phyloP scores from a whole-genome alignment of 2,888 invertebrate genomes.

The Apotomis capreana region DNA sequence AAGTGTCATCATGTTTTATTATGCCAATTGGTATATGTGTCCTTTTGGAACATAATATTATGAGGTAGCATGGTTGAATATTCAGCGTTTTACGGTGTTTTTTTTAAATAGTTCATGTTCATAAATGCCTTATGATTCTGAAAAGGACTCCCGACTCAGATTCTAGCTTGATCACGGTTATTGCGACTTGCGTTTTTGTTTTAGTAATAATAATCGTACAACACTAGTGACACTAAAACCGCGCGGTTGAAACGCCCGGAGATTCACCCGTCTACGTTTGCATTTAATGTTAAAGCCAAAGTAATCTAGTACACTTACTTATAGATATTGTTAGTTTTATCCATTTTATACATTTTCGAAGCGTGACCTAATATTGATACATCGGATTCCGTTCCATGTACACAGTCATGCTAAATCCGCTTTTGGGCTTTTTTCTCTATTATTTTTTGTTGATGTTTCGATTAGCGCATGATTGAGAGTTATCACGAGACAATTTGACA shows the following conservation, averaged over 20 bases:
- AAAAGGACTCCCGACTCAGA: too few species aligned
- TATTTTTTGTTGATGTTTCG: conserved; percentile 74
- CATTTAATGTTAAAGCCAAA: background rate
- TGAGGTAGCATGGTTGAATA: background rate
- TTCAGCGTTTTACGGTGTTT: too few species aligned
- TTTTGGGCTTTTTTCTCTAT: conserved; percentile 67
- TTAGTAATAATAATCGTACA: too few species aligned
- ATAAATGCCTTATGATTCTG: too few species aligned
- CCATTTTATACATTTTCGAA: conserved; percentile 14
- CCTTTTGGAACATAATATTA: background rate
- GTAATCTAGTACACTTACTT: conserved; percentile 3
- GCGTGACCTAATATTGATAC: conserved; percentile 72
- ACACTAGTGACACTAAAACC: too few species aligned
- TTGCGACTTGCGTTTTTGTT: too few species aligned
- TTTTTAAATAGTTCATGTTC: too few species aligned
- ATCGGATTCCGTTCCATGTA: conserved; percentile 68
- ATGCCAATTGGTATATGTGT: conserved; percentile 12
- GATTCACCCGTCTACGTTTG: too few species aligned
- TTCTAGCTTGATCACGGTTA: too few species aligned
- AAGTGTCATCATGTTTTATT: conserved; percentile 24
- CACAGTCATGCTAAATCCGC: conserved; percentile 74
- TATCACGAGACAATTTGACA: conserved; percentile 76
- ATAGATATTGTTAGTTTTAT: conserved; percentile 2
- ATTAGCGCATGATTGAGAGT: conserved; percentile 80
- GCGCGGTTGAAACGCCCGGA: too few species aligned